phyloP scores from a whole-genome alignment of 2,888 invertebrate genomes.

The Eucera pruinosa region DNA sequence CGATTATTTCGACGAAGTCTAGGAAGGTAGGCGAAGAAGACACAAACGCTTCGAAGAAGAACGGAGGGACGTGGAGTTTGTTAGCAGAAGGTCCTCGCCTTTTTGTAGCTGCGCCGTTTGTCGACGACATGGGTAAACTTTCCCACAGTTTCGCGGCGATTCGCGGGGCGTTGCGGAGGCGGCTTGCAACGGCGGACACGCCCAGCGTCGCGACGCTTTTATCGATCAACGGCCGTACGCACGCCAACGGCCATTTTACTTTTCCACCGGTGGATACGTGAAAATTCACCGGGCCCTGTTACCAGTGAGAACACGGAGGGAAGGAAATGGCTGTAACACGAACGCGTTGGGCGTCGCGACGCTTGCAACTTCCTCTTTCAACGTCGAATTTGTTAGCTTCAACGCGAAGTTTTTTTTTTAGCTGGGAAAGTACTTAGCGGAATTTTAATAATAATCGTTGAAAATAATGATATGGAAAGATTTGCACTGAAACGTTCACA shows the following conservation, averaged over 20 bases:
- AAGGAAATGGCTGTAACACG: conserved; percentile 7
- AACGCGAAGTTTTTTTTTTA: too few species aligned
- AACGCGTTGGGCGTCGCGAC: conserved; percentile 11
- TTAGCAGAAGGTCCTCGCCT: conserved; percentile 43
- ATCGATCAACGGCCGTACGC: conserved; percentile 77
- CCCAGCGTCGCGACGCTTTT: conserved; percentile 83
- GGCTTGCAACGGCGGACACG: conserved; percentile 77
- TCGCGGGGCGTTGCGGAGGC: conserved; percentile 73
- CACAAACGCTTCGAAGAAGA: conserved; percentile 1
- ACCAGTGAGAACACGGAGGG: neutral
- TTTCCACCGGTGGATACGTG: conserved; percentile 66
- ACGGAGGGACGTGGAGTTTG: conserved; percentile 41
- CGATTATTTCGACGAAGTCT: conserved; percentile 24
- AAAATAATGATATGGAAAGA: too few species aligned
- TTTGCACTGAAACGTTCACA: too few species aligned
- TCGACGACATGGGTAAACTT: conserved; percentile 64
- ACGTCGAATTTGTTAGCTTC: too few species aligned
- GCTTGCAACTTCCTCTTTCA: neutral
- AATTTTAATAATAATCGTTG: too few species aligned
- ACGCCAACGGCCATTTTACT: conserved; percentile 79
- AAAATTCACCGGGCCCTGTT: conserved; percentile 39
- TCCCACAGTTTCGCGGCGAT: conserved; percentile 66
- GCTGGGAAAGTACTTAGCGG: too few species aligned
- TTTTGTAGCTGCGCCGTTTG: conserved; percentile 54
- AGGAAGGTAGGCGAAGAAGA: neutral